These are phyloP conservation scores for Drosophila elegans DNA, from an alignment of 1,140 invertebrate genomes.

Conservation along the genomic window DNA sequence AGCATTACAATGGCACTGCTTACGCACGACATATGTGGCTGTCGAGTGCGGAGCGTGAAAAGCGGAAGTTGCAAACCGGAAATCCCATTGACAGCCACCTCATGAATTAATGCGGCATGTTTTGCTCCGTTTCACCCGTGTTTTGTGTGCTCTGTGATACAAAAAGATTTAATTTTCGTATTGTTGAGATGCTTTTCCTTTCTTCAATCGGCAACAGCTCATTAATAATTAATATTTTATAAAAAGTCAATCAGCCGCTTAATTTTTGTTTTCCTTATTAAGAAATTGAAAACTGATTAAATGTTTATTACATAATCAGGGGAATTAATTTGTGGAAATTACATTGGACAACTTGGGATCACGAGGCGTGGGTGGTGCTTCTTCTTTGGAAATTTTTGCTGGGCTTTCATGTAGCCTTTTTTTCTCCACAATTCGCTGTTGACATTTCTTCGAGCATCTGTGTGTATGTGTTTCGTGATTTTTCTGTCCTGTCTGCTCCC, in stretches of 20 bases:
- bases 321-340: conserved; percentile 12
- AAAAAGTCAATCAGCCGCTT: conserved; percentile 5
- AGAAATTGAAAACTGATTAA: neutral
- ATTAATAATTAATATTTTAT: conserved; percentile 47
- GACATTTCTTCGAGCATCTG: conserved; percentile 53
- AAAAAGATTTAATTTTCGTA: conserved; percentile 41
- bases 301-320: neutral
- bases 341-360: neutral
- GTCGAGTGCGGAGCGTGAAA: conserved; percentile 58
- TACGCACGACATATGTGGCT: conserved; percentile 18
- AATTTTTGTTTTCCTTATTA: conserved; percentile 19
- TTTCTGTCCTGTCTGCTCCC: conserved; percentile 16
- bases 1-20: conserved; percentile 13
- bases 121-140: conserved; percentile 16
- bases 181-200: conserved; percentile 28
- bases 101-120: conserved; percentile 75
- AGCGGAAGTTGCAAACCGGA: conserved; percentile 73
- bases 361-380: neutral
- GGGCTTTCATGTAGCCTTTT: conserved; percentile 45
- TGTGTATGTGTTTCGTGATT: conserved; percentile 9
- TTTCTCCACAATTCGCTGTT: conserved; percentile 68
- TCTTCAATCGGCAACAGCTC: conserved; percentile 18
- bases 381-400: conserved; percentile 1
- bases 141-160: conserved; percentile 40
- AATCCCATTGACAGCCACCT: conserved; percentile 73